Percentiles rank a stretch among this genome's conserved stretches.
Evolutionary conservation across 2,113 vertebrate genomes (phyloP).

Genomic region (Varanus salvator): DNA sequence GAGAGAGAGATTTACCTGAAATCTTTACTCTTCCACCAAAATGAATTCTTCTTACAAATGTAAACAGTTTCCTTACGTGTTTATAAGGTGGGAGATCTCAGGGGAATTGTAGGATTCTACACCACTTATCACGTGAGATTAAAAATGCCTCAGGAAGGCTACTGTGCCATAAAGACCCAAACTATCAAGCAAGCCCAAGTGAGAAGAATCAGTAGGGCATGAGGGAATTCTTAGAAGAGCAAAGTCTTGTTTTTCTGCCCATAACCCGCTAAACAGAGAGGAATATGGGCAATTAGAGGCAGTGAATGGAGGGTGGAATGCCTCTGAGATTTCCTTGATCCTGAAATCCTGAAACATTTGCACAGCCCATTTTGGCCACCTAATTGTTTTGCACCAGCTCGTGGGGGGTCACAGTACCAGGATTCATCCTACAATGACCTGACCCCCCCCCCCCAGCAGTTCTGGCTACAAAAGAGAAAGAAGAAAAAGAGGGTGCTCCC

Average conservation of each 20-base stretch:
- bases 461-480: too few species aligned
- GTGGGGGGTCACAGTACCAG: too few species aligned
- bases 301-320: too few species aligned
- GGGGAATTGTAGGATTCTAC: background rate
- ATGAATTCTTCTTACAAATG: conserved; percentile 1
- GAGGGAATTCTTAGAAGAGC: background rate
- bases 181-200: background rate
- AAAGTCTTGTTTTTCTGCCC: background rate
- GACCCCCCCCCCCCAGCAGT: too few species aligned
- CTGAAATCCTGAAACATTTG: too few species aligned
- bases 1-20: conserved; percentile 35
- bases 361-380: too few species aligned
- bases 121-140: background rate
- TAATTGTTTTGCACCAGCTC: too few species aligned
- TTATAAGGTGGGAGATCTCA: background rate
- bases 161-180: background rate
- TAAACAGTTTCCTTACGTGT: background rate
- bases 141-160: background rate
- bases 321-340: too few species aligned
- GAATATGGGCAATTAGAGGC: too few species aligned
- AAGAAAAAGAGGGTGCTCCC: too few species aligned
- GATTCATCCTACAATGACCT: too few species aligned
- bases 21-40: conserved; percentile 12
- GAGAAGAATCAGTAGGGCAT: background rate
- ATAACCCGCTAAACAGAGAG: too few species aligned